Evolutionary conservation across 2,797 vertebrate genomes (phyloP).

Genomic region (Dipus sagitta): DNA sequence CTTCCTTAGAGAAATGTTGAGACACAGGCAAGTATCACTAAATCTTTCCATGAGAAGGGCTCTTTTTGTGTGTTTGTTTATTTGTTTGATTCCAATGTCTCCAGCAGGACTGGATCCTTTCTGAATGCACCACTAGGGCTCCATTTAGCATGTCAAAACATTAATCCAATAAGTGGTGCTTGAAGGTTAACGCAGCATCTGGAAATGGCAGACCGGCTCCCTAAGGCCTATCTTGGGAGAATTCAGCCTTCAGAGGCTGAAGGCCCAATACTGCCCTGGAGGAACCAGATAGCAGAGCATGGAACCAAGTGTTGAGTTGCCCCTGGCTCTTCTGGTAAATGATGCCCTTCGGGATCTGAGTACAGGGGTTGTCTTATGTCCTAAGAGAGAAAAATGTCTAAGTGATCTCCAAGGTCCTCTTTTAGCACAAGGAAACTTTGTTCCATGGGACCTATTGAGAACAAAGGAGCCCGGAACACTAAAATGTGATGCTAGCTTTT

Average conservation of each 20-base stretch:
- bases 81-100: slow-evolving; percentile 10
- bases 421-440: slow-evolving; percentile 27
- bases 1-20: slow-evolving; percentile 45
- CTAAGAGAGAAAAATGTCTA: slow-evolving; percentile 45
- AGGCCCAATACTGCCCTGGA: not conserved
- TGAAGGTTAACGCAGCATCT: slow-evolving; percentile 66
- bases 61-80: not conserved
- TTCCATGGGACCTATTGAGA: not conserved
- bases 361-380: not conserved
- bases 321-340: not conserved
- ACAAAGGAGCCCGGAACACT: not conserved
- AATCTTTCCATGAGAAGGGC: slow-evolving; percentile 5
- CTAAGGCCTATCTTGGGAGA: not conserved
- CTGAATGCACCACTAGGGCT: slow-evolving; percentile 42
- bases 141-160: slow-evolving; percentile 69
- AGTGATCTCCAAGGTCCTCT: not conserved
- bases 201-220: slow-evolving; percentile 43
- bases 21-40: slow-evolving; percentile 58
- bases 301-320: not conserved
- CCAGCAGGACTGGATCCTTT: slow-evolving; percentile 39
- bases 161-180: slow-evolving; percentile 75
- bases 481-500: not conserved
- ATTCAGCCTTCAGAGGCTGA: not conserved
- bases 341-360: not conserved
- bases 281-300: not conserved